Percentiles rank a stretch among this genome's conserved stretches.
These are phyloP conservation scores for Alcis repandata DNA, from an alignment of 2,888 invertebrate genomes.

Conservation along the genomic window DNA sequence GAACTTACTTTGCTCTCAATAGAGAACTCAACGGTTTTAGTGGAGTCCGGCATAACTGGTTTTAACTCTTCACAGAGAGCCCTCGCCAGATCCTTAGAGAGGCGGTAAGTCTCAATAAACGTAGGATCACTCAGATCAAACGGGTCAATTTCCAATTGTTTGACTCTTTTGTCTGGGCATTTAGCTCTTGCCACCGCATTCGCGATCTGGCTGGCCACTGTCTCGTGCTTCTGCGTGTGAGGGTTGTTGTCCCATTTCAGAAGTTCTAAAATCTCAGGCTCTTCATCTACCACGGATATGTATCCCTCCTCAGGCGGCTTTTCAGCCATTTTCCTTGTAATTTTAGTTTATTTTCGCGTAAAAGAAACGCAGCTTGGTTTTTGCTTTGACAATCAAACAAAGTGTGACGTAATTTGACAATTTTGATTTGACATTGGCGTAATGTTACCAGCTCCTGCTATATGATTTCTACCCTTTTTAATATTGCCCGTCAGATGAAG, in stretches of 20 bases:
- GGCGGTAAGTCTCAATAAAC: slow-evolving; percentile 74
- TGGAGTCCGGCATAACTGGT: slow-evolving; percentile 79
- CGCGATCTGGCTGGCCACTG: slow-evolving; percentile 48
- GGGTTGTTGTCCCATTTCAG: slow-evolving; percentile 80
- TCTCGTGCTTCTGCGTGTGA: slow-evolving; percentile 69
- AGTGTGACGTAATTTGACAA: slow-evolving; percentile 47
- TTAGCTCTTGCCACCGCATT: slow-evolving; percentile 56
- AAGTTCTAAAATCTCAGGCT: slow-evolving; percentile 79
- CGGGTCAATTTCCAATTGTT: slow-evolving; percentile 72
- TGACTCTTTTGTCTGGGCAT: slow-evolving; percentile 71
- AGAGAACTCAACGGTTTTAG: slow-evolving; percentile 77
- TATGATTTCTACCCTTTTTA: neutral
- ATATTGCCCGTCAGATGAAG: no score
- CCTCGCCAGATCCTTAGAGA: slow-evolving; percentile 75
- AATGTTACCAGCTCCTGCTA: neutral
- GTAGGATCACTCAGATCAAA: slow-evolving; percentile 73
- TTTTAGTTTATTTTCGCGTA: slow-evolving; percentile 64
- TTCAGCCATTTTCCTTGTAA: slow-evolving; percentile 72
- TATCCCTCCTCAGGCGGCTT: slow-evolving; percentile 81
- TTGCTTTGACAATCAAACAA: slow-evolving; percentile 54
- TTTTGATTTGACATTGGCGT: neutral
- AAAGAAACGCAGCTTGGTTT: slow-evolving; percentile 61
- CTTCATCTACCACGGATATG: slow-evolving; percentile 81
- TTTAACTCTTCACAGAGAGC: slow-evolving; percentile 73
- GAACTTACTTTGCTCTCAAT: slow-evolving; percentile 76